Conservation (phyloP, 2,797 vertebrate species). For the Hemitrygon akajei region DNA sequence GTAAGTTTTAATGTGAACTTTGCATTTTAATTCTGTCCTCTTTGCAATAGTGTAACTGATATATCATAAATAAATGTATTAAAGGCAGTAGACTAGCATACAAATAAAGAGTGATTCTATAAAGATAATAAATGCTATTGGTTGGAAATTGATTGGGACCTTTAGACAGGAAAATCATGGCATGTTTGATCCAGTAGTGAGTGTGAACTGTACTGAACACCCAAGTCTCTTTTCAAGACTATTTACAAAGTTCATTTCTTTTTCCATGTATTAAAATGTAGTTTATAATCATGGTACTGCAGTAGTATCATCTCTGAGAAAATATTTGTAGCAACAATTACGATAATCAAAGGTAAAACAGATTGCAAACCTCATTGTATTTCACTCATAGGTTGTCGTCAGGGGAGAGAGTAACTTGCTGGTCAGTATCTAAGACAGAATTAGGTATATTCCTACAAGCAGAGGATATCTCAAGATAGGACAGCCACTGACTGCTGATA, state of each 20-base stretch:
- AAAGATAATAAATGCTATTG: background rate
- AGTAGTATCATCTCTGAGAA: background rate
- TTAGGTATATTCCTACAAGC: too few species aligned
- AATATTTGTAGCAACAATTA: background rate
- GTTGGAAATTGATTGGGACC: background rate
- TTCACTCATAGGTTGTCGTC: background rate
- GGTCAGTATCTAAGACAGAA: background rate
- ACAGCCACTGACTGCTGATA: background rate
- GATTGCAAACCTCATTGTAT: background rate
- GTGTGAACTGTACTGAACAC: background rate
- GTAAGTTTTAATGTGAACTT: background rate
- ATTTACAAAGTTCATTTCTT: background rate
- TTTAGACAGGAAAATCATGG: background rate
- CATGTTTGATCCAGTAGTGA: background rate
- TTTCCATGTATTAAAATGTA: background rate
- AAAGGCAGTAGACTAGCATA: background rate
- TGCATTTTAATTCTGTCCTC: background rate
- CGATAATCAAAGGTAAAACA: background rate
- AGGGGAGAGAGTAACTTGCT: background rate
- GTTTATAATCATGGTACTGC: background rate
- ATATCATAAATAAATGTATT: background rate
- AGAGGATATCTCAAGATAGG: background rate
- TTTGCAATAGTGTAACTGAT: conserved; percentile 8
- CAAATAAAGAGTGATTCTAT: background rate
- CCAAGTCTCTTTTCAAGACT: background rate